Evolutionary conservation across 2,113 vertebrate genomes (phyloP), one percentile per base, ranked within the genome.

Genomic region (Poicephalus gulielmi): DNA sequence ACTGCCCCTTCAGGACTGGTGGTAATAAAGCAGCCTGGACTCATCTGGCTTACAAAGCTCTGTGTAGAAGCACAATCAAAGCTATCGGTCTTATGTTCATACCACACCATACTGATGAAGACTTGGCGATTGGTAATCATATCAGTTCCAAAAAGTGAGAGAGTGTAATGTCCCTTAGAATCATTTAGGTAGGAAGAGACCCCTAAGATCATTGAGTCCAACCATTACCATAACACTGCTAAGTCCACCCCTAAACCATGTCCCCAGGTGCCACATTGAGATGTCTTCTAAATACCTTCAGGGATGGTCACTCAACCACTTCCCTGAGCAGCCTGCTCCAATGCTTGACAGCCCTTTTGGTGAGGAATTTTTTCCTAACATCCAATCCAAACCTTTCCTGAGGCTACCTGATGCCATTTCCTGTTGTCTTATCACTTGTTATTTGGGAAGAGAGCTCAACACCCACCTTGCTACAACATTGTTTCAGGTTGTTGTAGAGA

Each of bases 381-480:
- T 17, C 11, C 13, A 33, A 0, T 37, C 41, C 39, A 44, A 76
- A 79, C 8, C 33, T n/a, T 59, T 14, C 33, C 4, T 55, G 17
- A 13, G 1, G 8, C 33, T 52, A 22, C 43, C 47, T 46, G 66
- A 59, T 7, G 17, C 46, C 5, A 2, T 57, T 76, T 71, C 16
- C 9, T 83, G 33, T 70, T 49, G 17, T 49, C 11, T 18, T 76
- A 0, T 44, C 0, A 0, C 7, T 70, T 35, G 5, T 17, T 76
- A 31, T 11, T 17, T 67, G 50, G 20, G 16, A 46, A 20, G 49
- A 55, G 24, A 55, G 24, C 25, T 11, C 0, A 1, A 16, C 10
- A 3, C 11, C 15, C 7, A 6, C 31, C 41, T 13, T 1, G 0
- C 25, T 37, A 5, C 25, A 33, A 5, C 57, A 23, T 59, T 23